A percentile compares a stretch with the other conserved stretches of the same genome.
Conservation (phyloP, 2,888 invertebrate genomes). For the Phyto melanocephala region DNA sequence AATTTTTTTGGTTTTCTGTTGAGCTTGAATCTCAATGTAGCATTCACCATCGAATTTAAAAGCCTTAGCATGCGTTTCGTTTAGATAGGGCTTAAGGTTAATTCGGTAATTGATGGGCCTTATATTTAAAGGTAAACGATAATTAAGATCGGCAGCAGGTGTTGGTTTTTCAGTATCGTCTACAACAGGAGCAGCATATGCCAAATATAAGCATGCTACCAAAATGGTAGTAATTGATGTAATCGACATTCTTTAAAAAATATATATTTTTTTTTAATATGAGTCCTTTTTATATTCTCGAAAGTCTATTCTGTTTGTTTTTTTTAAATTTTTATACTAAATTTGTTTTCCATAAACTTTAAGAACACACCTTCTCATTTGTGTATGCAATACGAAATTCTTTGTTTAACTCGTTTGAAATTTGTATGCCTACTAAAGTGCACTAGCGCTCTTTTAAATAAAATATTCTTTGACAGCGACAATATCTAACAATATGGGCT, state of each 20-base stretch:
- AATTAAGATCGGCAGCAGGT: slow-evolving; percentile 62
- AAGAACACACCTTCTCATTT: too few relatives aligned
- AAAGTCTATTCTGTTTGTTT: too few relatives aligned
- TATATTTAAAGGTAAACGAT: slow-evolving; percentile 75
- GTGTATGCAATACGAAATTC: too few relatives aligned
- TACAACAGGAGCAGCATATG: slow-evolving; percentile 63
- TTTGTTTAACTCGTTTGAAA: too few relatives aligned
- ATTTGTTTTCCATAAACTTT: too few relatives aligned
- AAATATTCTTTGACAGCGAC: too few relatives aligned
- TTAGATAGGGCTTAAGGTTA: slow-evolving; percentile 80
- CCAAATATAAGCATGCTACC: slow-evolving; percentile 66
- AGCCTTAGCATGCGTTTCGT: slow-evolving; percentile 69
- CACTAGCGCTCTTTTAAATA: too few relatives aligned
- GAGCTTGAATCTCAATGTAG: slow-evolving; percentile 79
- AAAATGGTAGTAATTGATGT: slow-evolving; percentile 45
- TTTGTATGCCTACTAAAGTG: too few relatives aligned
- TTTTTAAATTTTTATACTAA: too few relatives aligned
- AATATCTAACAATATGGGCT: too few relatives aligned
- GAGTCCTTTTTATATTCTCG: too few relatives aligned
- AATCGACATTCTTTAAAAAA: slow-evolving; percentile 43
- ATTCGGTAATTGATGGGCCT: slow-evolving; percentile 81
- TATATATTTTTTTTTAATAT: too few relatives aligned
- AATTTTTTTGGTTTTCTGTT: slow-evolving; percentile 76
- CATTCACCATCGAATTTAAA: slow-evolving; percentile 77
- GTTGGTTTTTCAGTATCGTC: slow-evolving; percentile 46